Percentiles rank a stretch among this genome's conserved stretches.
phyloP scores from a whole-genome alignment of 2,888 invertebrate species.

The Macrosiphum euphorbiae region DNA sequence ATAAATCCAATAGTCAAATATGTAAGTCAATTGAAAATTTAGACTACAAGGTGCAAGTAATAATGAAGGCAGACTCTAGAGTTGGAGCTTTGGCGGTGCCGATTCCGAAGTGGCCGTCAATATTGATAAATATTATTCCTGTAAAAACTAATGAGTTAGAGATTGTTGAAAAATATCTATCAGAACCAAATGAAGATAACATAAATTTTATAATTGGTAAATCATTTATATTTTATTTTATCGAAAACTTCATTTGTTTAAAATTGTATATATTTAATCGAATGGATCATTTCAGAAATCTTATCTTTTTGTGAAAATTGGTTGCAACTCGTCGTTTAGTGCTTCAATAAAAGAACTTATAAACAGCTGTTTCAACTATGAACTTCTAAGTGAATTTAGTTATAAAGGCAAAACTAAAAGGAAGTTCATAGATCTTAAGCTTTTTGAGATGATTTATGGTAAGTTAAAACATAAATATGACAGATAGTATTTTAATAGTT shows the following conservation, averaged over 20 bases:
- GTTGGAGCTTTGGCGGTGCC: neutral
- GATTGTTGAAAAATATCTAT: neutral
- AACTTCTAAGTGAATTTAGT: neutral
- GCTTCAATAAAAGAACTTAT: neutral
- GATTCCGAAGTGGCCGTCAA: neutral
- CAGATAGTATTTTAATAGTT: neutral
- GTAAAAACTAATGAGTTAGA: neutral
- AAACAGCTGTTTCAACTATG: neutral
- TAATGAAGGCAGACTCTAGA: neutral
- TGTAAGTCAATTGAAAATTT: constrained; percentile 17
- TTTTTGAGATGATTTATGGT: neutral
- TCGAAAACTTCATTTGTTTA: neutral
- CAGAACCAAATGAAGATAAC: neutral
- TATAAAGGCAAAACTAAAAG: constrained; percentile 21
- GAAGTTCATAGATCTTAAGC: neutral
- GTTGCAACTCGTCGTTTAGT: constrained; percentile 6
- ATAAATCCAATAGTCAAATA: neutral
- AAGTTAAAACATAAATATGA: neutral
- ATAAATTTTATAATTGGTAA: neutral
- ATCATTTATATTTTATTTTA: neutral
- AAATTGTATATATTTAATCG: too few relatives aligned
- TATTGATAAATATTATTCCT: neutral
- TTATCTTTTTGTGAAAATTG: constrained; percentile 33
- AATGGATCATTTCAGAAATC: neutral
- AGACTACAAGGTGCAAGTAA: constrained; percentile 3